These are phyloP conservation scores for Irena cyanogastra DNA, from an alignment of 2,113 vertebrate genomes.

Conservation along the genomic window DNA sequence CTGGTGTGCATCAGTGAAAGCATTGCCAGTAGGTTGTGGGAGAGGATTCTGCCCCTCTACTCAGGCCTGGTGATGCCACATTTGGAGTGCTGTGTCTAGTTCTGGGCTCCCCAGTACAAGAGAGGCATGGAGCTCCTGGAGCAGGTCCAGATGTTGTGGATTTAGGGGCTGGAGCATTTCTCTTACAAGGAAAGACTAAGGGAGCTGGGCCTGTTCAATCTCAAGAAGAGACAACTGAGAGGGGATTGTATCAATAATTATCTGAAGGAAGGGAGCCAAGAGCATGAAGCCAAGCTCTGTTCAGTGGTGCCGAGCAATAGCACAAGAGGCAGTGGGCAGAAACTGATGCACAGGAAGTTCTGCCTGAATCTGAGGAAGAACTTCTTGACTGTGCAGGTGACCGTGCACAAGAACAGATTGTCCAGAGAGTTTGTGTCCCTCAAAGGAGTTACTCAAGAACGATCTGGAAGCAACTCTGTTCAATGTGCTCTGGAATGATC, in stretches of 20 bases:
- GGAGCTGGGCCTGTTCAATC: neutral
- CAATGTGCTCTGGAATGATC: too few species aligned
- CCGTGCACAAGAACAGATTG: rapidly evolving
- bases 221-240: neutral
- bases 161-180: neutral
- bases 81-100: neutral
- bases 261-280: neutral
- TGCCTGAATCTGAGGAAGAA: neutral
- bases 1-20: neutral
- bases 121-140: neutral
- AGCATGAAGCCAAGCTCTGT: neutral
- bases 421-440: neutral
- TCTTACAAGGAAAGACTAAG: neutral
- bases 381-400: neutral
- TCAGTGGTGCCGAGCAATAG: neutral
- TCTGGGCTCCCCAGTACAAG: neutral
- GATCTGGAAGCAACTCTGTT: neutral
- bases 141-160: too few species aligned
- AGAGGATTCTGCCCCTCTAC: neutral
- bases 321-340: neutral
- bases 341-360: neutral
- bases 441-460: neutral
- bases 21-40: rapidly evolving
- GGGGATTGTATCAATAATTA: too few species aligned
- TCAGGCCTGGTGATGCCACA: neutral